phyloP scores from a whole-genome alignment of 2,888 invertebrate species.

The Ichneumoninae sp. region DNA sequence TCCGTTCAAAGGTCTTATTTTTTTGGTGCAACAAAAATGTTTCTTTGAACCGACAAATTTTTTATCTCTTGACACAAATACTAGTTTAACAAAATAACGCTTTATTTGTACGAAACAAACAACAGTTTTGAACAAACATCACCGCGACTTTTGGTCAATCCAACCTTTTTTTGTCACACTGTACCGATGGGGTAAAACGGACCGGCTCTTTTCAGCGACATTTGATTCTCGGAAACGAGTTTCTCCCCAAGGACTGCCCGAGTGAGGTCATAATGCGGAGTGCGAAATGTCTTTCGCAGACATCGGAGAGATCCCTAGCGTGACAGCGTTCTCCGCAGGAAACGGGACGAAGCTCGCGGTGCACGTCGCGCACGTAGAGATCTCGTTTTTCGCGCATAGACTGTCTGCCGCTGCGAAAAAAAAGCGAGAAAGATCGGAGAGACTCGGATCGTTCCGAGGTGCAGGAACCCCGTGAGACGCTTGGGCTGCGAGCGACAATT shows the following conservation, averaged over 20 bases:
- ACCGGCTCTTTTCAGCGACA: neutral
- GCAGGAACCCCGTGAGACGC: conserved; percentile 45
- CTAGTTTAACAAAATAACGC: too few species aligned
- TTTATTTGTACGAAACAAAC: too few species aligned
- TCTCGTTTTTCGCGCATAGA: conserved; percentile 58
- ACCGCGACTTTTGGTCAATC: too few species aligned
- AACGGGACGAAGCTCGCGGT: conserved; percentile 52
- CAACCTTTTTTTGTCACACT: too few species aligned
- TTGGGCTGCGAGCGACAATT: conserved; percentile 65
- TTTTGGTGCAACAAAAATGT: too few species aligned
- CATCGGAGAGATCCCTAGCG: conserved; percentile 39
- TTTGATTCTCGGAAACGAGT: neutral
- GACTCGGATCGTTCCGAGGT: conserved; percentile 36
- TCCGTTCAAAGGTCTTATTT: too few species aligned
- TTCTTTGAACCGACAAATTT: too few species aligned
- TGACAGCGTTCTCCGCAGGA: conserved; percentile 42
- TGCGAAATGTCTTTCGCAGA: conserved; percentile 37
- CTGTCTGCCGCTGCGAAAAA: neutral
- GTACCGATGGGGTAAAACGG: neutral
- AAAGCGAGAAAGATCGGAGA: neutral
- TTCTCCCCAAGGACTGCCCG: conserved; percentile 33
- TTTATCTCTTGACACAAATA: too few species aligned
- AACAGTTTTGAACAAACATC: too few species aligned
- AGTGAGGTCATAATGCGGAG: conserved; percentile 26
- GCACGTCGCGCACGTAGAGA: conserved; percentile 63